Base-by-base conservation (phyloP, 2,888 invertebrate genomes). In the Tipula unca region DNA sequence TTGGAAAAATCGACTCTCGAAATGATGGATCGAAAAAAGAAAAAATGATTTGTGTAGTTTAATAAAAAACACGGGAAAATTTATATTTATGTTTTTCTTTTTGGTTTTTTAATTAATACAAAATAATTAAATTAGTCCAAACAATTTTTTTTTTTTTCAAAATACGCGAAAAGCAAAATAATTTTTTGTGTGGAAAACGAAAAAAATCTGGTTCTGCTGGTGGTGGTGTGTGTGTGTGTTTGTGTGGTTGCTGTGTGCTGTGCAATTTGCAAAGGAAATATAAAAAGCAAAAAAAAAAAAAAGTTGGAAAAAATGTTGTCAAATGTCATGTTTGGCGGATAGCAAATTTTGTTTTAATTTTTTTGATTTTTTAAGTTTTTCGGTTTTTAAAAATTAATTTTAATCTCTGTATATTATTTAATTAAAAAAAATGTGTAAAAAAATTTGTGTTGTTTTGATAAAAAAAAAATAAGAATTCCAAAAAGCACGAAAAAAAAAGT, bases 301-400 rank as follows among this genome's bases (percentile, higher is more conserved):
- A 36, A 85, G 36, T 32, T 32, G 14, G 20, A 85, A 85, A 85
- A 85, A 85, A 85, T 85, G 85, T 85, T 85, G 42, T 36, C 84
- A 32, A 25, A 85, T 85, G 85, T 85, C 85, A 85, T 85, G 85
- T 85, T 85, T 85, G 85, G 85, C 39, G 85, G 85, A 85, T 85
- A 85, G 85, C 35, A 83, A 29, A 83, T 29, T 83, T 69, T 32
- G 17, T 83, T n/a, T 83, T 83, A 83, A 83, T 83, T 83, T 83
- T 83, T 83, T 32, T 83, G 29, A 83, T 83, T 83, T 83, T 83
- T 83, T 69, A 69, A 69, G 69, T 69, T 69, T 69, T 69, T 69
- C 25, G 2, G 69, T 69, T 69, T 69, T 69, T 20, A 69, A 20
- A 13, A 25, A 69, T 69, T 69, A 25, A 25, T 69, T 69, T 32